Conservation (phyloP, 1,140 invertebrate species). For the Euglossa dilemma region DNA sequence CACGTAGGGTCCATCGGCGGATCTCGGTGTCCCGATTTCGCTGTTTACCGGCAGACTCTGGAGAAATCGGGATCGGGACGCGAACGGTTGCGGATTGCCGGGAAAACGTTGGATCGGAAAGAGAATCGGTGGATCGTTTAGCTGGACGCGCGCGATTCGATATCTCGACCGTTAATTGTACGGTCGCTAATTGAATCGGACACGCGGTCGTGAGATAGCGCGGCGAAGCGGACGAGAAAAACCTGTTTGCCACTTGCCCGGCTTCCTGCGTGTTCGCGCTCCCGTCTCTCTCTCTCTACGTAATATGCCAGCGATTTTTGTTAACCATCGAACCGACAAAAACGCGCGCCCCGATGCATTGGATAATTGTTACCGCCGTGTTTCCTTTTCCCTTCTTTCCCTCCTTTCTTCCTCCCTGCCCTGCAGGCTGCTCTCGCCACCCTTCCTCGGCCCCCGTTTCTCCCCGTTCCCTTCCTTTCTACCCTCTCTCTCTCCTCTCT, state of each 20-base stretch:
- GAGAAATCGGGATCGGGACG: too few species aligned
- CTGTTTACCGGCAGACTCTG: too few species aligned
- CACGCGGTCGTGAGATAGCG: slow-evolving; percentile 41
- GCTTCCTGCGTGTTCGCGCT: slow-evolving; percentile 30
- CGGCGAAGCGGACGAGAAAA: slow-evolving; percentile 53
- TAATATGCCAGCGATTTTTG: slow-evolving; percentile 53
- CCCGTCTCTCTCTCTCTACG: slow-evolving; percentile 5
- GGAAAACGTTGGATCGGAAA: too few species aligned
- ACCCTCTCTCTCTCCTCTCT: too few species aligned
- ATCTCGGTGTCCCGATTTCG: too few species aligned
- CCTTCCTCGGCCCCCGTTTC: not conserved
- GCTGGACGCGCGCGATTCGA: slow-evolving; percentile 17
- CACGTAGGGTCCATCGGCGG: too few species aligned
- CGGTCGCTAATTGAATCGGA: slow-evolving; percentile 59
- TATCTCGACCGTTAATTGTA: slow-evolving; percentile 56
- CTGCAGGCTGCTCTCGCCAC: too few species aligned
- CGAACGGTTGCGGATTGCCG: too few species aligned
- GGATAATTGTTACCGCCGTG: slow-evolving; percentile 39
- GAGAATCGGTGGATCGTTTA: slow-evolving; percentile 20
- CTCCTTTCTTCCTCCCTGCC: not conserved
- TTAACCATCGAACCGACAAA: slow-evolving; percentile 44
- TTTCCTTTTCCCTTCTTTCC: not conserved
- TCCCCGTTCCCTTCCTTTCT: too few species aligned
- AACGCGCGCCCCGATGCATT: slow-evolving; percentile 43
- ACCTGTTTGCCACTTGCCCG: slow-evolving; percentile 59